Evolutionary conservation across 2,888 invertebrate genomes (phyloP), one percentile per base, ranked within the genome.

Genomic region (Cheilosia vulpina): DNA sequence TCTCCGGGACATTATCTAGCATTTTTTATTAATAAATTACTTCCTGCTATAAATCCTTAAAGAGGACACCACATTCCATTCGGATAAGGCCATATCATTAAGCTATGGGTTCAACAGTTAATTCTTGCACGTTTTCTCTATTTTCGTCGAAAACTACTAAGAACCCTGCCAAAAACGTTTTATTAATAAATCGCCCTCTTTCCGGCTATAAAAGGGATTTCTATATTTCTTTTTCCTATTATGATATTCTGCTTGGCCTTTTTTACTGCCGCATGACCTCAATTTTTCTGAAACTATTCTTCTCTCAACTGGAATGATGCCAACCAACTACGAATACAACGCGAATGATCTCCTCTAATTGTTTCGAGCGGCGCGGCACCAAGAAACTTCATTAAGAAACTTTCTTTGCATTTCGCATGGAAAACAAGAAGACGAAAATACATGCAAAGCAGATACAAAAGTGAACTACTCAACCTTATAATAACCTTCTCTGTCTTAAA

Each of bases 361-460:
- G 57, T 63, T 78, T 45, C 38, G 34, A 21, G 21, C 17, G 34
- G 11, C 11, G 45, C 45, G 55, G 71, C 57, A 62, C 47, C 45
- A 52, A 63, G 53, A 77, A 69, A 71, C 71, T 71, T 78, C 47
- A 71, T 71, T 71, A 71, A 63, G 24, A 55, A 78, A 78, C 38
- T 63, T 69, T 50, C 41, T 34, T 55, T 53, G 34, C 69, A 62
- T 21, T 68, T 68, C 27, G 21, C 60, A n/a, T 13, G 19, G 15
- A 43, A n/a, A 19, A 41, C 4, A 17, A 31, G 24, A 6, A 19
- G 13, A 57, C 11, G 27, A 47, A 52, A 27, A 45, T 52, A 3
- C 47, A 45, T 13, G n/a, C 17, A 19, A 60, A 41, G 15, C 6
- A 27, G 27, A 7, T 6, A n/a, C 2, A 2, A 27, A 50, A 50